These are phyloP conservation scores for Cephonodes hylas DNA, from an alignment of 2,888 invertebrate genomes.

Conservation along the genomic window DNA sequence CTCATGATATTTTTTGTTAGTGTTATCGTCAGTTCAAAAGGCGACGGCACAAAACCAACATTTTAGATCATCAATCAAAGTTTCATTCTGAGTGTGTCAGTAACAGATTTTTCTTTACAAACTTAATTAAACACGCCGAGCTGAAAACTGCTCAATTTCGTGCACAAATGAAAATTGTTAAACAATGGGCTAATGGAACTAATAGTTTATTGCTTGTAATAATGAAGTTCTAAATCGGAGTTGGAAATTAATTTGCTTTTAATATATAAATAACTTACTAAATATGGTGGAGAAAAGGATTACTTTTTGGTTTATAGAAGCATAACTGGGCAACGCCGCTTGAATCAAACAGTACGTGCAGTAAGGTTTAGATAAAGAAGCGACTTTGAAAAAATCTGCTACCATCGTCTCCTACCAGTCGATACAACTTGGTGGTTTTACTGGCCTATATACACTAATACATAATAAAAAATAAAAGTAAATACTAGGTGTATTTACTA, in stretches of 20 bases:
- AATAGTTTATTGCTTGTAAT: not conserved
- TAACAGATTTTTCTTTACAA: slow-evolving; percentile 12
- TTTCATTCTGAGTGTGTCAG: slow-evolving; percentile 3
- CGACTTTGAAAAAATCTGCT: no score
- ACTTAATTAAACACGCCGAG: slow-evolving; percentile 6
- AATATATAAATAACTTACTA: not conserved
- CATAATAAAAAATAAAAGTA: no score
- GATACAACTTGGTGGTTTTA: no score
- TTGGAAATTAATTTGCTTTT: not conserved
- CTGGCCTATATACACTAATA: no score
- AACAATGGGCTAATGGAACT: not conserved
- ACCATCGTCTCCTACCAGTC: no score
- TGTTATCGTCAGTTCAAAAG: slow-evolving; percentile 1
- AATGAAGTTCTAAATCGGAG: not conserved
- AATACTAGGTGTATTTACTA: no score
- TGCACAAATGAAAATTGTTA: not conserved
- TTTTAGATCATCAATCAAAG: slow-evolving; percentile 10
- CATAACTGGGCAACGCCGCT: no score
- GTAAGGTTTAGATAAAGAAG: no score
- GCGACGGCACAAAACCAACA: not conserved
- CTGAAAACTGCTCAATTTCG: not conserved
- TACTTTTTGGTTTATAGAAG: no score
- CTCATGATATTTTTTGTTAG: slow-evolving; percentile 3
- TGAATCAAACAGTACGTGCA: no score
- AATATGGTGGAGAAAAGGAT: not conserved